phyloP scores from a whole-genome alignment of 2,888 invertebrate species.

The Plebejus melissa region DNA sequence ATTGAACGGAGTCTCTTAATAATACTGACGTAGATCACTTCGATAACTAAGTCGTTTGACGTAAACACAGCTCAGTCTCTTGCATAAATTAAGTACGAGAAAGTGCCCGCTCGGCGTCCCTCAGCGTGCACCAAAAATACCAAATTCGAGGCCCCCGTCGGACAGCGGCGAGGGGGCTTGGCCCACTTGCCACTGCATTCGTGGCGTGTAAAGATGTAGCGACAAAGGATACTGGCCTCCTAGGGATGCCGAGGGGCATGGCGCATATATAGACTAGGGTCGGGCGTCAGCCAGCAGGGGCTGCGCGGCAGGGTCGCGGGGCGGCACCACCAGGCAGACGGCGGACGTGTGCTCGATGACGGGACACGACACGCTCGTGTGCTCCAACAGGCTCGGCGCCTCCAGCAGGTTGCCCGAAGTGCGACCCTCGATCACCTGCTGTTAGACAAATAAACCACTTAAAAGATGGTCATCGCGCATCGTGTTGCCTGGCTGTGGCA shows the following conservation, averaged over 20 bases:
- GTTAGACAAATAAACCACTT: background rate
- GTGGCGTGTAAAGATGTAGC: background rate
- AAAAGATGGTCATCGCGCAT: too few relatives aligned
- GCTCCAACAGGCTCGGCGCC: slow-evolving; percentile 69
- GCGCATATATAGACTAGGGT: slow-evolving; percentile 36
- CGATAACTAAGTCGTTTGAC: slow-evolving; percentile 41
- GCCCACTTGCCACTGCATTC: background rate
- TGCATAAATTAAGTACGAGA: slow-evolving; percentile 28
- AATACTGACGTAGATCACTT: slow-evolving; percentile 76
- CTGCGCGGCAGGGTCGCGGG: slow-evolving; percentile 58
- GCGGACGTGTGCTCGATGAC: slow-evolving; percentile 79
- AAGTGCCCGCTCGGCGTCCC: slow-evolving; percentile 8
- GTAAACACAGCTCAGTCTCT: slow-evolving; percentile 26
- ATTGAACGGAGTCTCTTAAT: slow-evolving; percentile 71
- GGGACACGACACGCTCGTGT: slow-evolving; percentile 84
- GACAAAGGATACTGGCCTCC: slow-evolving; percentile 8
- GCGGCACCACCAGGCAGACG: slow-evolving; percentile 57
- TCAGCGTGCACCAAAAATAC: background rate
- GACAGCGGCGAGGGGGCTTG: background rate
- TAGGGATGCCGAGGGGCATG: slow-evolving; percentile 14
- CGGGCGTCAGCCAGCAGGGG: slow-evolving; percentile 62
- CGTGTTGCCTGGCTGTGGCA: too few relatives aligned
- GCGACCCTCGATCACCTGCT: slow-evolving; percentile 79
- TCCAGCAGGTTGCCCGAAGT: slow-evolving; percentile 70
- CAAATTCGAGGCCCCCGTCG: background rate